These are phyloP conservation scores for Hirtodrosophila alboralis DNA, from an alignment of 2,888 invertebrate genomes.

Conservation along the genomic window DNA sequence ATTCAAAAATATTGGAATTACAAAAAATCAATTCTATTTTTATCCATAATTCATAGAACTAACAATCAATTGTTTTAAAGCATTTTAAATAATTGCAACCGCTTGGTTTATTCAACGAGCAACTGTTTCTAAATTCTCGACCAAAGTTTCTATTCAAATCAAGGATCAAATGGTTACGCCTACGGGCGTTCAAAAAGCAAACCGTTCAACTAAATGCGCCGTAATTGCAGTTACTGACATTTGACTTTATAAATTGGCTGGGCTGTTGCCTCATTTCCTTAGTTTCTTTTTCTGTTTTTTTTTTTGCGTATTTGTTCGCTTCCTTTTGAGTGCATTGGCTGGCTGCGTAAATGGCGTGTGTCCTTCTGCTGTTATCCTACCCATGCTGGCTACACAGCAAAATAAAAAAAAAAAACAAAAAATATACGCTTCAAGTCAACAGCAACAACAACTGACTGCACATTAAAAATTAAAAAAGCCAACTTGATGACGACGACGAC, in stretches of 20 bases:
- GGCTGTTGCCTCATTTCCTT: constrained; percentile 25
- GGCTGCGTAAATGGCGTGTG: constrained; percentile 77
- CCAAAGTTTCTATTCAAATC: constrained; percentile 1
- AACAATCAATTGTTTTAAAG: too few species aligned
- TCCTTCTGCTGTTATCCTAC: constrained; percentile 43
- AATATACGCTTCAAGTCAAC: constrained; percentile 33
- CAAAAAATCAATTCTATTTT: too few species aligned
- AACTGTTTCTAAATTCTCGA: background rate
- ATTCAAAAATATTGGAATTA: too few species aligned
- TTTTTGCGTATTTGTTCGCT: constrained; percentile 15
- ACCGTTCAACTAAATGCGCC: constrained; percentile 53
- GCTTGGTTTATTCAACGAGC: too few species aligned
- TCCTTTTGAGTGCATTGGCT: constrained; percentile 37
- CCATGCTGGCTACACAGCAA: constrained; percentile 18
- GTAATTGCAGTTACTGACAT: constrained; percentile 79
- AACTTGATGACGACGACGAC: constrained; percentile 33
- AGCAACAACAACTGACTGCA: constrained; percentile 64
- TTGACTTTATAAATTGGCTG: constrained; percentile 75
- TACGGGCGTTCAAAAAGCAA: background rate
- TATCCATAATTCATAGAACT: too few species aligned
- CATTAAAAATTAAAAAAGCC: constrained; percentile 78
- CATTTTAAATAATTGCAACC: too few species aligned
- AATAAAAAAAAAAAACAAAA: constrained; percentile 17
- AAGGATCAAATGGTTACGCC: constrained; percentile 3
- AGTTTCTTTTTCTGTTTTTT: background rate